Conservation (phyloP, 2,888 invertebrate species). For the Dolomedes plantarius region DNA sequence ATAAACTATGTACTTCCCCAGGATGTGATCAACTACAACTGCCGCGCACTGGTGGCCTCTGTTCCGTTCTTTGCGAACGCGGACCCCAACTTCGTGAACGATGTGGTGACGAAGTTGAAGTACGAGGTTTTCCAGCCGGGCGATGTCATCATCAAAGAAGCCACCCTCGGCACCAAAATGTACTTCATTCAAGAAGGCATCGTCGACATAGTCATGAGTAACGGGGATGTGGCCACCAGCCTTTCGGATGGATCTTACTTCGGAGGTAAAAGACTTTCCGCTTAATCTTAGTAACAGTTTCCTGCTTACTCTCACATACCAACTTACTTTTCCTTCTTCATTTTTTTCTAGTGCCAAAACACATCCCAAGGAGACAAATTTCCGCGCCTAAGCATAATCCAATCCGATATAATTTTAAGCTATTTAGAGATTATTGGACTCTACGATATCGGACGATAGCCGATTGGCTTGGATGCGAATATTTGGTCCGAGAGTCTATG, state of each 20-base stretch:
- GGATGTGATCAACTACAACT: slow-evolving; percentile 99
- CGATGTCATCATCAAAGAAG: slow-evolving; percentile 98
- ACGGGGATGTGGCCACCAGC: slow-evolving; percentile 97
- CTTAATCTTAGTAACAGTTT: too few species aligned
- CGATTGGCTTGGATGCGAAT: too few species aligned
- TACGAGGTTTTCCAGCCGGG: slow-evolving; percentile 99
- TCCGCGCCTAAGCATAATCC: too few species aligned
- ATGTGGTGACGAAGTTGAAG: slow-evolving; percentile 97
- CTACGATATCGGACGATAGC: too few species aligned
- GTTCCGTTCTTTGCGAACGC: slow-evolving; percentile 99
- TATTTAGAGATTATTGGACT: too few species aligned
- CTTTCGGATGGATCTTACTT: slow-evolving; percentile 98
- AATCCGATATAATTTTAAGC: too few species aligned
- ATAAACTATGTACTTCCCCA: too few species aligned
- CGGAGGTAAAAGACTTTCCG: slow-evolving; percentile 81
- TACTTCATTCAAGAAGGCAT: slow-evolving; percentile 99
- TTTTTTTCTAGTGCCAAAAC: too few species aligned
- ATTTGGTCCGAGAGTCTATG: too few species aligned
- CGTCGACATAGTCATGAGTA: slow-evolving; percentile 97
- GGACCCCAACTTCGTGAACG: slow-evolving; percentile 98
- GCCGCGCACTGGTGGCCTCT: slow-evolving; percentile 96
- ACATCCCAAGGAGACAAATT: too few species aligned
- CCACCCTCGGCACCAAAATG: slow-evolving; percentile 99
- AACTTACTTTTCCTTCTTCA: too few species aligned
- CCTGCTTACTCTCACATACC: too few species aligned